phyloP scores from a whole-genome alignment of 1,140 invertebrate species.

The Sweltsa coloradensis region DNA sequence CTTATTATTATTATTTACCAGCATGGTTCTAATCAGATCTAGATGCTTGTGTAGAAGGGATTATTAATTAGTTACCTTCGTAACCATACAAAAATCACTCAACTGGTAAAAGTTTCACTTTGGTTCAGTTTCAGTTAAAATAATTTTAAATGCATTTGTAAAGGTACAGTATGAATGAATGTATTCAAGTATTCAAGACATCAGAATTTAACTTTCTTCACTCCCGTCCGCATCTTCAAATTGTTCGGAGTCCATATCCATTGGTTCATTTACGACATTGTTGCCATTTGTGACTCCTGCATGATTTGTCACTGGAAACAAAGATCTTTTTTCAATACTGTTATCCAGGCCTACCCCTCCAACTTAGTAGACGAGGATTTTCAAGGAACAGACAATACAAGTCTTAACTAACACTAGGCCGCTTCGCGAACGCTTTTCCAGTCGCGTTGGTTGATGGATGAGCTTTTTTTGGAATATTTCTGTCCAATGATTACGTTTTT shows the following conservation, averaged over 20 bases:
- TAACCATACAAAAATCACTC: neutral
- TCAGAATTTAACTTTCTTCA: neutral
- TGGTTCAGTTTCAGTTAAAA: neutral
- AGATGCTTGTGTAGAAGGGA: neutral
- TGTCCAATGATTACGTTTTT: too few relatives aligned
- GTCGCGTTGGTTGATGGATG: neutral
- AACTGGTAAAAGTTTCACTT: neutral
- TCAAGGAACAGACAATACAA: neutral
- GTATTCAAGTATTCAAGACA: neutral
- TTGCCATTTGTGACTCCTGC: slow-evolving; percentile 17
- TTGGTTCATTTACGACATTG: slow-evolving; percentile 29
- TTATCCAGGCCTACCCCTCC: neutral
- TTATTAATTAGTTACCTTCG: neutral
- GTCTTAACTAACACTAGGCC: neutral
- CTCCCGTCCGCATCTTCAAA: slow-evolving; percentile 41
- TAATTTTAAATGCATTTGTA: neutral
- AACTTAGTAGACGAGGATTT: neutral
- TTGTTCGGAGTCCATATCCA: slow-evolving; percentile 38
- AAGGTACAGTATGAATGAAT: neutral
- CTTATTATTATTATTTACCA: too few relatives aligned
- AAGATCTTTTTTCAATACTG: too few relatives aligned
- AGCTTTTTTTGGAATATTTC: too few relatives aligned
- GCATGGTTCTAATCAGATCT: too few relatives aligned
- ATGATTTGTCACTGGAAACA: too few relatives aligned
- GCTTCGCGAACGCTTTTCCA: neutral